Base-by-base conservation (phyloP, 2,113 vertebrate species). In the Ahaetulla prasina region DNA sequence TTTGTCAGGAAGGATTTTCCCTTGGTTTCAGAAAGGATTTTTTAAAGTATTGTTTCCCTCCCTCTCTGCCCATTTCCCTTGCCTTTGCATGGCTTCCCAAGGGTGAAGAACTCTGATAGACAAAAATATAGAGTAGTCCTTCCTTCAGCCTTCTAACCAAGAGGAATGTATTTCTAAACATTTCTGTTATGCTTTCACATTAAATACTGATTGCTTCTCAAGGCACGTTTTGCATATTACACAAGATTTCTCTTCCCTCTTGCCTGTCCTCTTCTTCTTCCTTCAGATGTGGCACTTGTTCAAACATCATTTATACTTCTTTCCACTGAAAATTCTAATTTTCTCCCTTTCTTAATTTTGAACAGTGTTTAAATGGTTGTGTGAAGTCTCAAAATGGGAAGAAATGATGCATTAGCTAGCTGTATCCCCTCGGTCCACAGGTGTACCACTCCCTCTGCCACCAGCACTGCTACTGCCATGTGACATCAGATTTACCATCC, bases 1-100 rank as follows among this genome's bases (percentile, higher is more conserved):
- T 90, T 49, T 91, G 91, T 93, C 88, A 90, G 60, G 87, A 47
- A 94, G 49, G 88, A 93, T 94, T 94, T 95, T 89, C 89, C 88
- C 91, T 85, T 90, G 84, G 30, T 74, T 53, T 93, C 30, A 87
- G 92, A 92, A 45, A 11, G 47, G 39, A 85, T 92, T 89, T 30
- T 93, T 92, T 89, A 43, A 80, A 80, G 43, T 89, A n/a, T 9
- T 90, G 4, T 84, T 92, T 93, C 91, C 30, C n/a, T 35, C 14
- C 80, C 22, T 60, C 0, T 4, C 54, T 49, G 8, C 30, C 45
- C 90, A 11, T 23, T 30, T 68, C 25, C 14, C 93, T 92, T 7
- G 0, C 49, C 90, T 30, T 85, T 95, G 3, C 50, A 57, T 39
- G 80, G 54, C 91, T 95, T 92, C 87, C 60, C 90, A 60, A n/a